These are phyloP conservation scores for Sardinella longiceps DNA, from an alignment of 2,797 vertebrate species.

Conservation along the genomic window DNA sequence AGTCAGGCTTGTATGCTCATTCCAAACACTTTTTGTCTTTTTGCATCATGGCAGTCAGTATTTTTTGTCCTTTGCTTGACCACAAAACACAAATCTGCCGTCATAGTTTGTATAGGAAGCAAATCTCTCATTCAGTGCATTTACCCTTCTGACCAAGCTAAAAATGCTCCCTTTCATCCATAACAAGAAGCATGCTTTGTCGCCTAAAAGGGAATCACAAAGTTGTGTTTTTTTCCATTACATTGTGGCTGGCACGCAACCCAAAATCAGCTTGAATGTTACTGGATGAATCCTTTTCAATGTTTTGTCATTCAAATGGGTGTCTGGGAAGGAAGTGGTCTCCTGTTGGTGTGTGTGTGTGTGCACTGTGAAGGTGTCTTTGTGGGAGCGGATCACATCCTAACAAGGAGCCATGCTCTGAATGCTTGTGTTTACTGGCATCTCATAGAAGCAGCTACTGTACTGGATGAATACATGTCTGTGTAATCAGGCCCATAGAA, in stretches of 20 bases:
- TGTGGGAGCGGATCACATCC: neutral
- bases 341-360: neutral
- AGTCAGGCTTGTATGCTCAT: neutral
- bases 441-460: neutral
- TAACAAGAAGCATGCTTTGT: slow-evolving; percentile 15
- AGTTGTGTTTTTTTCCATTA: neutral
- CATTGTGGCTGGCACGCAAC: neutral
- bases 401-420: neutral
- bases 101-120: neutral
- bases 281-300: neutral
- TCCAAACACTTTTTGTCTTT: neutral
- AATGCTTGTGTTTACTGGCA: slow-evolving; percentile 7
- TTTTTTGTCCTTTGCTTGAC: slow-evolving; percentile 9
- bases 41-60: neutral
- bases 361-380: neutral
- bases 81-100: neutral
- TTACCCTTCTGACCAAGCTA: neutral
- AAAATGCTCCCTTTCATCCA: neutral
- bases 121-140: neutral
- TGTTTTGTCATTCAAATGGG: neutral
- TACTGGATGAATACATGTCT: neutral
- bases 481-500: neutral
- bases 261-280: neutral
- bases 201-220: neutral
- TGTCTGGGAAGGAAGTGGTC: neutral